phyloP scores from a whole-genome alignment of 2,113 vertebrate genomes.

The Percina caprodes region DNA sequence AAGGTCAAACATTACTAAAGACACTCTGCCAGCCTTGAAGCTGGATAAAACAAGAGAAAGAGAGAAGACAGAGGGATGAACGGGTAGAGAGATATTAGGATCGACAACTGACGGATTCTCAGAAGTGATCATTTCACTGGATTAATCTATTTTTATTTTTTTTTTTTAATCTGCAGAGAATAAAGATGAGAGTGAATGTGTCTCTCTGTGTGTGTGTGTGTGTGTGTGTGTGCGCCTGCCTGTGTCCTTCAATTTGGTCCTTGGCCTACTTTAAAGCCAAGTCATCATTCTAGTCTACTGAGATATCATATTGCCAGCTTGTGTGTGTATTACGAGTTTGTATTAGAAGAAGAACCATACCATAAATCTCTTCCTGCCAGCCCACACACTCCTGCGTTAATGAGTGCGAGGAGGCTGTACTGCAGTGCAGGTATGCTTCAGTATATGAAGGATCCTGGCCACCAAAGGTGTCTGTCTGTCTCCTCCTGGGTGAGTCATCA shows the following conservation, averaged over 20 bases:
- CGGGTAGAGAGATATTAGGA: slow-evolving; percentile 30
- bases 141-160: slow-evolving; percentile 79
- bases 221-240: slow-evolving; percentile 11
- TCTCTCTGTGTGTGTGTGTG: slow-evolving; percentile 11
- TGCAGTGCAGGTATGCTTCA: slow-evolving; percentile 69
- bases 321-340: slow-evolving; percentile 50
- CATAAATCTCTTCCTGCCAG: slow-evolving; percentile 69
- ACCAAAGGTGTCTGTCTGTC: slow-evolving; percentile 49
- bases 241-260: slow-evolving; percentile 73
- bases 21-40: slow-evolving; percentile 32
- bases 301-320: slow-evolving; percentile 54
- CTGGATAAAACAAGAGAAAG: slow-evolving; percentile 43
- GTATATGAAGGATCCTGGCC: slow-evolving; percentile 49
- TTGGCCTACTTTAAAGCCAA: slow-evolving; percentile 80
- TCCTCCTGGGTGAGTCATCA: slow-evolving; percentile 60
- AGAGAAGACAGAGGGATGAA: slow-evolving; percentile 46
- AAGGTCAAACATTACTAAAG: slow-evolving; percentile 60
- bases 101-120: slow-evolving; percentile 63
- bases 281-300: slow-evolving; percentile 67
- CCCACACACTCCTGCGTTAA: slow-evolving; percentile 63
- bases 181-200: slow-evolving; percentile 67
- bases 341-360: slow-evolving; percentile 53
- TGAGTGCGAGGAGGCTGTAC: slow-evolving; percentile 39
- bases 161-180: slow-evolving; percentile 75
- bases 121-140: slow-evolving; percentile 74